Base-by-base conservation (phyloP, 1,140 invertebrate species). In the Magallana angulata region DNA sequence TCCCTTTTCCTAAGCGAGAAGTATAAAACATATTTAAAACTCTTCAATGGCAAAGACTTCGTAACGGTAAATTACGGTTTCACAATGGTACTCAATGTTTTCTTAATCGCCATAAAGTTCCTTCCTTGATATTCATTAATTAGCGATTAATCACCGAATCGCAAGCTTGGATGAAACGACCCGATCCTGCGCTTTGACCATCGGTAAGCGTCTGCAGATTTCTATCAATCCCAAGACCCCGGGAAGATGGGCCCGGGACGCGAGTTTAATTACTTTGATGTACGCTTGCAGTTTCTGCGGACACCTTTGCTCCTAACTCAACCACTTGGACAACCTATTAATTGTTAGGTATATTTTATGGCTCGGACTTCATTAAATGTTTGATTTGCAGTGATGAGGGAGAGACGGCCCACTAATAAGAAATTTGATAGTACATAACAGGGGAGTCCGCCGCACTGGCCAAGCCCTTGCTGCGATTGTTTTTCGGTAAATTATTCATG, bases 401-500 rank as follows among this genome's bases (percentile, higher is more conserved):
- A 71, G 24, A 24, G 18, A 71, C 68, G 24, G 36, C 68, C 68
- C 68, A 6, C 36, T 24, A 30, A 71, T 24, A 71, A 71, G 68
- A 71, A 71, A 71, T 71, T 71, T 71, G 68, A 71, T 71, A 18
- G 68, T 18, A 71, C 68, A 71, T 71, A 71, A 71, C n/a, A 71
- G 68, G 68, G 18, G 14, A 71, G 36, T 7, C 24, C 12, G 18
- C 36, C 68, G 68, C 36, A 8, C 14, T 30, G 36, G 36, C 68
- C 18, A 71, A 71, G n/a, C 68, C 68, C 68, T 30, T 18, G 68
- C 24, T 60, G 84, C 14, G 36, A 85, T 68, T 85, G 84, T 85
- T 85, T 82, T 68, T 85, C 36, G 30, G 60, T 68, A 85, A 84
- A 85, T 85, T 85, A 85, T 85, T 85, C 84, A 85, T 85, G 84